Percentiles rank a stretch among this genome's conserved stretches.
Evolutionary conservation across 2,113 vertebrate genomes (phyloP).

Genomic region (Hydrolagus affinis): DNA sequence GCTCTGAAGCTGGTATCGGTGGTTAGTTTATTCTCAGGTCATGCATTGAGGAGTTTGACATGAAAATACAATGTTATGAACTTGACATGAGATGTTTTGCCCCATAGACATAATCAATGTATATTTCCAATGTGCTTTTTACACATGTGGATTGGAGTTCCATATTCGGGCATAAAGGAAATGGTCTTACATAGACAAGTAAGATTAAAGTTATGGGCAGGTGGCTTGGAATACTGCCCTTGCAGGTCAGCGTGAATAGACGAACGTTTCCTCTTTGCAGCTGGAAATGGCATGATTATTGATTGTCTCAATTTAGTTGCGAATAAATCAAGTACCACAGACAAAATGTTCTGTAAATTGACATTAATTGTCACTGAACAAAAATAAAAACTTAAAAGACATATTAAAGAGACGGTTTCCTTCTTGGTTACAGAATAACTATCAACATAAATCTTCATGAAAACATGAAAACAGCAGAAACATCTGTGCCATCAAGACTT

Average conservation of each 20-base stretch:
- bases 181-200: neutral
- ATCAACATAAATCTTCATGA: too few species aligned
- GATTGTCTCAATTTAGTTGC: neutral
- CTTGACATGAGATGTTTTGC: too few species aligned
- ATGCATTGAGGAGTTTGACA: too few species aligned
- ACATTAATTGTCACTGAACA: neutral
- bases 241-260: neutral
- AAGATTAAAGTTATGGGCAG: neutral
- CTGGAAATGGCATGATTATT: neutral
- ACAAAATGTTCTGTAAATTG: neutral
- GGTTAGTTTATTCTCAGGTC: too few species aligned
- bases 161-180: neutral
- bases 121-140: neutral
- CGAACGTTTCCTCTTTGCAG: neutral
- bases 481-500: too few species aligned
- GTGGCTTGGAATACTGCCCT: neutral
- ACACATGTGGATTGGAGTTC: neutral
- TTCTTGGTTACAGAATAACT: too few species aligned
- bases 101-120: too few species aligned
- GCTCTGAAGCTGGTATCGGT: too few species aligned
- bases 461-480: too few species aligned
- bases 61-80: too few species aligned
- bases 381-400: too few species aligned
- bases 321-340: neutral
- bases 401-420: too few species aligned